These are phyloP conservation scores for Holothuria leucospilota DNA, from an alignment of 53 echinoderm and acorn worm species.

Conservation along the genomic window DNA sequence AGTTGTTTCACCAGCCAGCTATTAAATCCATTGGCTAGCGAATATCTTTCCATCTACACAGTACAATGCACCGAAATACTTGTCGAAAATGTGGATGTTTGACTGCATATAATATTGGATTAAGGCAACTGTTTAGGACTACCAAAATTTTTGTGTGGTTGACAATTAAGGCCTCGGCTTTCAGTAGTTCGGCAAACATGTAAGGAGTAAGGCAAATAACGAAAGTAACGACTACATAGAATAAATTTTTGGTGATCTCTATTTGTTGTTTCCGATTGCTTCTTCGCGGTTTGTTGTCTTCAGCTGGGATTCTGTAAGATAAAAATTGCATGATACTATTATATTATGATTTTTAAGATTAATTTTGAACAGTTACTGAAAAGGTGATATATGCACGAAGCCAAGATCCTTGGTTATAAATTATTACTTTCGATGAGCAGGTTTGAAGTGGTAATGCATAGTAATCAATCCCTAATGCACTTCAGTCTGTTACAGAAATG, in stretches of 20 bases:
- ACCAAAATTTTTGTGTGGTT: conserved; percentile 30
- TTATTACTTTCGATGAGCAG: no score
- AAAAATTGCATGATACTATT: no score
- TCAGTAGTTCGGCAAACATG: conserved; percentile 31
- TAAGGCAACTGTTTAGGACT: conserved; percentile 33
- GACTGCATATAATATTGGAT: conserved; percentile 25
- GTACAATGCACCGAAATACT: not conserved
- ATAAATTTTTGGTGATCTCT: conserved; percentile 31
- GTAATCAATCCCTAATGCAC: no score
- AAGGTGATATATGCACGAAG: no score
- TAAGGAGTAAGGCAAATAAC: conserved; percentile 15
- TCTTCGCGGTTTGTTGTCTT: no score
- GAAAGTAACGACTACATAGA: conserved; percentile 33
- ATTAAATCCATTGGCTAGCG: not conserved
- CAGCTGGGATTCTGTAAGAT: no score
- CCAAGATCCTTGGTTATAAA: no score
- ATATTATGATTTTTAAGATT: no score
- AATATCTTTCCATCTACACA: conserved; percentile 7
- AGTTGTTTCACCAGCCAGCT: no score
- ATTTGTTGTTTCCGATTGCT: not conserved
- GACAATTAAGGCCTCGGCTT: conserved; percentile 1
- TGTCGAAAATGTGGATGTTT: conserved; percentile 40
- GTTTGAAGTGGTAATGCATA: no score
- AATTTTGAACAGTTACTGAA: no score
- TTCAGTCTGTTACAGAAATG: no score